Conservation (phyloP, 37 sponge, comb jelly and placozoan species). For the Chondrilla cf. caribensis region DNA sequence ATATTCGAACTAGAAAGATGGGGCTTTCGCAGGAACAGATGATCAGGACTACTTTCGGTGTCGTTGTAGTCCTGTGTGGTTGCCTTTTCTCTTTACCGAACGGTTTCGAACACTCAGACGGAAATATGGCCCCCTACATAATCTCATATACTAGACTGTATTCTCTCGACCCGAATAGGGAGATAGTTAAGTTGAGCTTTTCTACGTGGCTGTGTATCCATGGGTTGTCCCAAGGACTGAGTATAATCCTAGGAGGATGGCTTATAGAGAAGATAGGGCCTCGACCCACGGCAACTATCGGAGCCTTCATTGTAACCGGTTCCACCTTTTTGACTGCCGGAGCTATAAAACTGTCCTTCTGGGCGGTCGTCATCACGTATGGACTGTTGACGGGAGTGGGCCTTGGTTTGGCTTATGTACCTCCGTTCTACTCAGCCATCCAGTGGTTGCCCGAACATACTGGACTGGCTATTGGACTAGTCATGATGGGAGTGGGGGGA, state of each 20-base stretch:
- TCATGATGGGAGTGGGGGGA: conserved; percentile 81
- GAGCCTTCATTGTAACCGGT: conserved; percentile 53
- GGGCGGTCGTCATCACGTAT: conserved; percentile 69
- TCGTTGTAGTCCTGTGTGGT: conserved; percentile 59
- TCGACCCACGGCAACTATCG: conserved; percentile 62
- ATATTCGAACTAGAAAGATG: no score
- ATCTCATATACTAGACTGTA: conserved; percentile 66
- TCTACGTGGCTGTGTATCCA: conserved; percentile 65
- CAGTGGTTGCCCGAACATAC: conserved; percentile 81
- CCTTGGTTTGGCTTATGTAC: conserved; percentile 74
- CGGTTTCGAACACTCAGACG: conserved; percentile 80
- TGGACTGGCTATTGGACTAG: conserved; percentile 77
- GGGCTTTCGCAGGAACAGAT: no score
- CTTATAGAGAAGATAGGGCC: conserved; percentile 69
- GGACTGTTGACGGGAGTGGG: conserved; percentile 83
- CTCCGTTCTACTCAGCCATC: conserved; percentile 67
- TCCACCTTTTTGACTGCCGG: conserved; percentile 50
- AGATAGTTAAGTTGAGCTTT: background rate
- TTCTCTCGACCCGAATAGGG: background rate
- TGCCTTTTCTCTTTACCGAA: conserved; percentile 69
- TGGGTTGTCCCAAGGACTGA: conserved; percentile 58
- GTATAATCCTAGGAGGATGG: conserved; percentile 81
- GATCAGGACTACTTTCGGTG: background rate
- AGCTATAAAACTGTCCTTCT: conserved; percentile 62
- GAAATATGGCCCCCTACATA: conserved; percentile 87